phyloP scores from a whole-genome alignment of 30 jellyfish, hydroid and myxozoan genomes.

The Calvadosia cruxmelitensis region DNA sequence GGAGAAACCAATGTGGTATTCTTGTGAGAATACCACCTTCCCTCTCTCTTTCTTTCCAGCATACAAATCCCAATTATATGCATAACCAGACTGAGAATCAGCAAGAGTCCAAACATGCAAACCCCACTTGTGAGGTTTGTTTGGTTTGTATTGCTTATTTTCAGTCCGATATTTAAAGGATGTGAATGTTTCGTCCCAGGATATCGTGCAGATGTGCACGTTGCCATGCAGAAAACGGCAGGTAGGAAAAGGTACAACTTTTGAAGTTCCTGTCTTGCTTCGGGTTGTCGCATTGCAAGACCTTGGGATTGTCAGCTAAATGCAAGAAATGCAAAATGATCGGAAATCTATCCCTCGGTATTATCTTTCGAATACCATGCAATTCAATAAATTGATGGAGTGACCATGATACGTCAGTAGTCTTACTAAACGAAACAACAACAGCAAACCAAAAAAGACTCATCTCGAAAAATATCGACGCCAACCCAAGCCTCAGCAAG shows the following conservation, averaged over 20 bases:
- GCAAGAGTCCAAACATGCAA: slow-evolving; percentile 14
- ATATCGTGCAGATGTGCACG: no score
- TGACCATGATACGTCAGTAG: slow-evolving; percentile 6
- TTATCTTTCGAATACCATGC: background rate
- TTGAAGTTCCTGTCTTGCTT: slow-evolving; percentile 16
- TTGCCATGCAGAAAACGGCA: slow-evolving; percentile 11
- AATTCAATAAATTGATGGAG: background rate
- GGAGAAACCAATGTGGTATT: slow-evolving; percentile 10
- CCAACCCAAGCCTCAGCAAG: no score
- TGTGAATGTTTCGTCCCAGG: slow-evolving; percentile 14
- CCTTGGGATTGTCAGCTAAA: background rate
- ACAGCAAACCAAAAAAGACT: no score
- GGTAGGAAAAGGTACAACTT: background rate
- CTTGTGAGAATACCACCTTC: no score
- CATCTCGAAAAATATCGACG: no score
- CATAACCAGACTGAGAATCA: slow-evolving; percentile 16
- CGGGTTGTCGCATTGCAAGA: background rate
- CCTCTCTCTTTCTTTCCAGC: slow-evolving; percentile 3
- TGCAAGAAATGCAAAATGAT: slow-evolving; percentile 1
- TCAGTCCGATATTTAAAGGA: slow-evolving; percentile 9
- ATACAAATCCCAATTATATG: slow-evolving; percentile 9
- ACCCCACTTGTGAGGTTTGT: slow-evolving; percentile 26
- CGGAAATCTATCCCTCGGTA: slow-evolving; percentile 10
- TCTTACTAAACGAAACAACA: no score
- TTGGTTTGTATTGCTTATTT: slow-evolving; percentile 17